Percentiles rank a stretch among this genome's conserved stretches.
phyloP scores from a whole-genome alignment of 2,888 invertebrate species.

The Vandiemenella viatica region DNA sequence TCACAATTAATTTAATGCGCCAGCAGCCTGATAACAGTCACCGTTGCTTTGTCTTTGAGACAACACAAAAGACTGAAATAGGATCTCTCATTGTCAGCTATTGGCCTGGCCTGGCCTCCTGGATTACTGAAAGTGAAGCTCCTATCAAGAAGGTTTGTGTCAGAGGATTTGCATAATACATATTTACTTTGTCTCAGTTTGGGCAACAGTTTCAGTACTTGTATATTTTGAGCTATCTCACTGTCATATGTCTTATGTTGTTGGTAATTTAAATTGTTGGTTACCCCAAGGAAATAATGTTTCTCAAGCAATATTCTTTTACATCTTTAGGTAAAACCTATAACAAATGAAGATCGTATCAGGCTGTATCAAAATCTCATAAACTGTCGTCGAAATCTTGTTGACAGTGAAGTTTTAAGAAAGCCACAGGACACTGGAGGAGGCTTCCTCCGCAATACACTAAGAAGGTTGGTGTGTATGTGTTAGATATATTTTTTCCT shows the following conservation, averaged over 20 bases:
- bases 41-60: conserved; percentile 85
- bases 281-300: too few relatives aligned
- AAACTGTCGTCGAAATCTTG: conserved; percentile 63
- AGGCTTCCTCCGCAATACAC: conserved; percentile 76
- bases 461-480: conserved; percentile 47
- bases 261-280: too few relatives aligned
- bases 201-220: not conserved
- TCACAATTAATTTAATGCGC: conserved; percentile 74
- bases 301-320: too few relatives aligned
- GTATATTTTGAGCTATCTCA: not conserved
- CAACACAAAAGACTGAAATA: conserved; percentile 76
- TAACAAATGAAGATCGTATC: conserved; percentile 78
- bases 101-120: conserved; percentile 68
- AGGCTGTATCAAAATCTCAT: conserved; percentile 76
- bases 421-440: conserved; percentile 72
- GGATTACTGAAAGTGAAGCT: conserved; percentile 57
- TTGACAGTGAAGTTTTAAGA: conserved; percentile 67
- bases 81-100: conserved; percentile 86
- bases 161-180: conserved; percentile 12
- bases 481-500: too few relatives aligned
- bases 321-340: conserved; percentile 37
- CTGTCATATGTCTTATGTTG: too few relatives aligned
- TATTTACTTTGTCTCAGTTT: conserved; percentile 1
- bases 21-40: conserved; percentile 44
- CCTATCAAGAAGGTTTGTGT: conserved; percentile 44